Evolutionary conservation across 1,140 invertebrate species (phyloP), one percentile per base, ranked within the genome.

Genomic region (Reticulitermes speratus): DNA sequence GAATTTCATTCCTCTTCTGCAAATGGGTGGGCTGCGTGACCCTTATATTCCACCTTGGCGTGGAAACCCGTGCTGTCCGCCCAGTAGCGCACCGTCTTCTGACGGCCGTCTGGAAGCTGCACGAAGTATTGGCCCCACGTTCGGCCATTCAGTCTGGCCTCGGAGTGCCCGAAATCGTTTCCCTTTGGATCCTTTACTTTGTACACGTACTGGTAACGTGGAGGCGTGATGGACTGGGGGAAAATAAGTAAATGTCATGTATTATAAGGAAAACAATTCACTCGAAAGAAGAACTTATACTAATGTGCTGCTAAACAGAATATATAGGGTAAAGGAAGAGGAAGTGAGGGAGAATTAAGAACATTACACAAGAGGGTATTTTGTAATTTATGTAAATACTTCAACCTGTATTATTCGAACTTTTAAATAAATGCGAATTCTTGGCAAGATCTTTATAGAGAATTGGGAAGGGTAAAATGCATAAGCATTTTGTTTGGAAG

Each of bases 101-200:
- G 45, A 32, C 88, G 87, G 23, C 89, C 89, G 81, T 89, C 88
- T 8, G 89, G 88, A 8, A 89, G 87, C 23, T 87, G 87, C 23
- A 88, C 89, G 45, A 86, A 88, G 87, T 89, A 89, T 0, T 83
- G 69, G 1, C 89, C 89, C 69, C 85, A 87, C 0, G 88, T 88
- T 45, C 86, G 30, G 48, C 87, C 85, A 69, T 88, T 88, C 8
- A 86, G 83, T n/a, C 87, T 84, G 21, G 86, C 69, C 84, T 89
- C 88, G 19, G 85, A 86, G 87, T 89, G 89, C 5, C 89, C 89
- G 85, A 88, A 89, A 59, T 88, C 87, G n/a, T 86, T 88, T 16
- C 88, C 88, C 12, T 86, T 87, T 44, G 87, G 82, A 85, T 88
- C 88, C 32, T 83, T 69, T 6, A 88, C 86, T 69, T 83, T 44